Percentiles rank a stretch among this genome's conserved stretches.
Conservation (phyloP, 2,797 vertebrate genomes). For the Sarcoramphus papa region DNA sequence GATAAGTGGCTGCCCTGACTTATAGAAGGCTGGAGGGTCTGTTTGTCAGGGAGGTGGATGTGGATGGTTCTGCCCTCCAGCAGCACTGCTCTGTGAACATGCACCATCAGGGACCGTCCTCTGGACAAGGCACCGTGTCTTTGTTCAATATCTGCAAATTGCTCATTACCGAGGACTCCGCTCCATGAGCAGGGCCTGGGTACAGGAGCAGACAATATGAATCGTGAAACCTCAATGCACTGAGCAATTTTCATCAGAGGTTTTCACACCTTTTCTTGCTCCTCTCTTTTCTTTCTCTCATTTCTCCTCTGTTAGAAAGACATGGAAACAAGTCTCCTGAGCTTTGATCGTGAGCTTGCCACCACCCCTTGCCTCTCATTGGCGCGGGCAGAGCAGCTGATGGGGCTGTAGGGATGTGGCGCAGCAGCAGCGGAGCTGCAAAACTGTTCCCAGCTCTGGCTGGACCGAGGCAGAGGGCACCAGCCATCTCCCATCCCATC, state of each 20-base stretch:
- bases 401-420: background rate
- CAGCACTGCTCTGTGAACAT: background rate
- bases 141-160: background rate
- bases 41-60: background rate
- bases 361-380: background rate
- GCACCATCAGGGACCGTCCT: fast-evolving
- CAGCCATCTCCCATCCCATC: background rate
- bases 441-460: background rate
- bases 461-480: background rate
- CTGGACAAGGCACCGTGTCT: background rate
- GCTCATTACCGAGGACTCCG: background rate
- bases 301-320: background rate
- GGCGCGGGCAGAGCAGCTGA: background rate
- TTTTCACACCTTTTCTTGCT: background rate
- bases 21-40: background rate
- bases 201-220: background rate
- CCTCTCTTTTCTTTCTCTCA: background rate
- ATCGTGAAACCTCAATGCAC: background rate
- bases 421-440: background rate
- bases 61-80: background rate
- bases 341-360: background rate
- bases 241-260: background rate
- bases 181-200: background rate
- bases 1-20: background rate
- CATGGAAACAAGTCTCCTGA: background rate